Base-by-base conservation (phyloP, 2,797 vertebrate genomes). In the Onychomys leucogaster region DNA sequence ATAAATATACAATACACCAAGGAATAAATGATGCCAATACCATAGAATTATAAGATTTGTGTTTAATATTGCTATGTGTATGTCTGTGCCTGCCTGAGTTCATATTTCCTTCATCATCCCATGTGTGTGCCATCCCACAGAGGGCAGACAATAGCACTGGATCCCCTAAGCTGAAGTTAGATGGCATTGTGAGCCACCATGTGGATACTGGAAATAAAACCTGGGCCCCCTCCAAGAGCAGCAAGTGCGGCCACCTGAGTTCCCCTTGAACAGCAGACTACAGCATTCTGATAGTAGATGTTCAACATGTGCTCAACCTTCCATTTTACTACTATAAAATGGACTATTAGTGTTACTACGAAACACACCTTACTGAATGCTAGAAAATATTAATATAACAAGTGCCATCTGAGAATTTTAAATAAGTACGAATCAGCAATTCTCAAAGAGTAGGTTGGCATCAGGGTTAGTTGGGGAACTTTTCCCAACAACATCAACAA, bases 1-100 rank as follows among this genome's bases (percentile, higher is more conserved):
- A 92, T 65, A 94, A 94, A 94, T 88, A 86, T 17, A 61, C 76
- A 97, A 63, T 32, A 29, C 27, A 61, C 81, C 65, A 82, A 84
- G 37, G 67, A 96, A 85, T 63, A 87, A 94, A 73, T 41, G n/a
- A 63, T 83, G 90, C 73, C 46, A 83, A 93, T 95, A 59, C 23
- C 75, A 94, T 57, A 81, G 73, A 87, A 91, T 55, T 93, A 37
- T 57, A 87, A 41, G 65, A 37, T 71, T 27, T 85, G 32, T 29
- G 29, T 49, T 69, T 69, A 55, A 65, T 67, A 49, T 37, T 27
- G 43, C 12, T 52, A 71, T 71, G 49, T 57, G 85, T 37, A 12
- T 57, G n/a, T 19, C 34, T 9, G 2, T 41, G 8, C 67, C 34
- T 71, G 34, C 23, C 19, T 27, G 49, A 87, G 49, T 71, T 41